A percentile compares a stretch with the other conserved stretches of the same genome.
Evolutionary conservation across 2,888 invertebrate species (phyloP).

Genomic region (Octonoba sinensis): DNA sequence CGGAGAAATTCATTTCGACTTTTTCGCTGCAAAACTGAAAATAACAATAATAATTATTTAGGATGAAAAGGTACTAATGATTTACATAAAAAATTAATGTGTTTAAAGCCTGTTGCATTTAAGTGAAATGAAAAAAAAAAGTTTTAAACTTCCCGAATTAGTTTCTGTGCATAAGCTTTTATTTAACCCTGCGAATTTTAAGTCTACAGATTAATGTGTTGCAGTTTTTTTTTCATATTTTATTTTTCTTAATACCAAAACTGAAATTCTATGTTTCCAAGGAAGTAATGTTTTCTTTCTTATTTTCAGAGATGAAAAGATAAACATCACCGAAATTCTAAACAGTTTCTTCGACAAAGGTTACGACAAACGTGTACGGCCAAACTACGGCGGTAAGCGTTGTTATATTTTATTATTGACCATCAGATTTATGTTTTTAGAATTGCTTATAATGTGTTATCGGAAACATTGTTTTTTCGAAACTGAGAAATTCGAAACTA

Average conservation of each 20-base stretch:
- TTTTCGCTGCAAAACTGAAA: too few species aligned
- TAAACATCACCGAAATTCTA: slow-evolving; percentile 67
- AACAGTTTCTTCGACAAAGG: slow-evolving; percentile 77
- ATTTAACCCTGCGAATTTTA: not conserved
- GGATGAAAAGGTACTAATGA: too few species aligned
- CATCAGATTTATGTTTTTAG: not conserved
- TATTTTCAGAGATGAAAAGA: slow-evolving; percentile 53
- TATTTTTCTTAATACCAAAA: too few species aligned
- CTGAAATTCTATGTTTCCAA: not conserved
- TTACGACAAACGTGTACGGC: slow-evolving; percentile 99
- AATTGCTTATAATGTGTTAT: not conserved
- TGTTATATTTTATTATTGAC: not conserved
- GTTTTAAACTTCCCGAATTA: not conserved
- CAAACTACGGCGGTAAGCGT: slow-evolving; percentile 95
- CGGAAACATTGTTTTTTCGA: not conserved
- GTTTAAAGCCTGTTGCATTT: too few species aligned
- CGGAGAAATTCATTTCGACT: too few species aligned
- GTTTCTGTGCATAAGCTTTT: not conserved
- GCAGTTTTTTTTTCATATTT: not conserved
- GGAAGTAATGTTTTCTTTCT: not conserved
- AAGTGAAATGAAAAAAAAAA: not conserved
- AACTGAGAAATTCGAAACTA: too few species aligned
- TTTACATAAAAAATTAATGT: too few species aligned
- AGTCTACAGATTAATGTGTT: too few species aligned
- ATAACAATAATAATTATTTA: too few species aligned